A percentile compares a stretch with the other conserved stretches of the same genome.
phyloP scores from a whole-genome alignment of 2,113 vertebrate genomes.

The Capreolus pygargus region DNA sequence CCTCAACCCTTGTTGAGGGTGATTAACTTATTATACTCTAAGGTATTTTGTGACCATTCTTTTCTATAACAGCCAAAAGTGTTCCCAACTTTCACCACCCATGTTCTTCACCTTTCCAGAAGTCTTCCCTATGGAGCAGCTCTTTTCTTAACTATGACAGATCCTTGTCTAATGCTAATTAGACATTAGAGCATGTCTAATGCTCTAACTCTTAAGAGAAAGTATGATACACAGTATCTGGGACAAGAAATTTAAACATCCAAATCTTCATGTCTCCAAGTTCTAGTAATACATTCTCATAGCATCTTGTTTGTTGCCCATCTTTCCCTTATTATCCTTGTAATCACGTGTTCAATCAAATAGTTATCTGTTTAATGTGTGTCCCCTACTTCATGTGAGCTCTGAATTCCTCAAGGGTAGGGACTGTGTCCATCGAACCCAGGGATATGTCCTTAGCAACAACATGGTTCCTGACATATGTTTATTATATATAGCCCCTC shows the following conservation, averaged over 20 bases:
- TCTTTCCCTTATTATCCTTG: neutral
- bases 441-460: neutral
- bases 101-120: neutral
- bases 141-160: constrained; percentile 64
- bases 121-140: neutral
- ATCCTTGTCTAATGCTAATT: no score
- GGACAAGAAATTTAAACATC: neutral
- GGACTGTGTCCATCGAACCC: neutral
- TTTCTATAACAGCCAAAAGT: neutral
- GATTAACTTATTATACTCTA: neutral
- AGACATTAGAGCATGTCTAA: no score
- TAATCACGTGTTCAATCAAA: neutral
- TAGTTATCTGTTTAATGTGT: neutral
- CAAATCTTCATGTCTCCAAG: neutral
- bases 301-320: neutral
- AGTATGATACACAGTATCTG: constrained; percentile 34
- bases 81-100: neutral
- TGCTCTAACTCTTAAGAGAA: constrained; percentile 38
- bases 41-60: neutral
- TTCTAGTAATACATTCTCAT: neutral
- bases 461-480: neutral
- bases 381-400: neutral
- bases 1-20: neutral
- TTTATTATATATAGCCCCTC: neutral
- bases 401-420: neutral